Evolutionary conservation across 2,888 invertebrate species (phyloP).

Genomic region (Syritta pipiens): DNA sequence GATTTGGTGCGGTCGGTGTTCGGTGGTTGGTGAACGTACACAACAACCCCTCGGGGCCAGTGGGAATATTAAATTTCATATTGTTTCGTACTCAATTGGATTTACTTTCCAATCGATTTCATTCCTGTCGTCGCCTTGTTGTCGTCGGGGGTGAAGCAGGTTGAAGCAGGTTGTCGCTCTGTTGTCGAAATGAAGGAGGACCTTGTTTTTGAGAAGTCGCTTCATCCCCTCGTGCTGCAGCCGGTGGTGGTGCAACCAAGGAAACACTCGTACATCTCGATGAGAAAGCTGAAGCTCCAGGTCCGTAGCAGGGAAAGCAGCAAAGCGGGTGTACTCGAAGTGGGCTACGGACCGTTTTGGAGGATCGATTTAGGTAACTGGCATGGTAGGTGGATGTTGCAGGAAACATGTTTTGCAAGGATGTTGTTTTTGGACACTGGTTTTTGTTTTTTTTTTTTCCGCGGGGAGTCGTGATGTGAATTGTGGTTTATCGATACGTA

Average conservation of each 20-base stretch:
- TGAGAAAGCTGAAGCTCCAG: constrained; percentile 57
- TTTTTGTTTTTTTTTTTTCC: too few species aligned
- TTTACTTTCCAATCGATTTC: constrained; percentile 56
- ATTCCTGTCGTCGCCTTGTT: constrained; percentile 8
- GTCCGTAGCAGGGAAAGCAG: constrained; percentile 33
- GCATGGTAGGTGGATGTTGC: constrained; percentile 38
- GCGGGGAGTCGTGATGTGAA: background rate
- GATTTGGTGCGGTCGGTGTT: constrained; percentile 38
- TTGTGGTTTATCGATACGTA: background rate
- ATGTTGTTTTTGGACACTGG: background rate
- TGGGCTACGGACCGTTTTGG: constrained; percentile 52
- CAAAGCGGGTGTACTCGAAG: constrained; percentile 11
- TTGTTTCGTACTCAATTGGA: constrained; percentile 53
- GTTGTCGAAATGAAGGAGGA: constrained; percentile 40
- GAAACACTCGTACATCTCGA: constrained; percentile 57
- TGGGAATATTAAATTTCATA: constrained; percentile 49
- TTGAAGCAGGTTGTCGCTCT: background rate
- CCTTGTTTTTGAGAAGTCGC: constrained; percentile 19
- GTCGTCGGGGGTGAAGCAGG: too few species aligned
- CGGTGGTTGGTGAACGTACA: too few species aligned
- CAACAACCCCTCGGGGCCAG: constrained; percentile 19
- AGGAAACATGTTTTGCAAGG: constrained; percentile 4
- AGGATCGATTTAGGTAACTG: constrained; percentile 60
- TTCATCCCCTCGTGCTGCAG: constrained; percentile 10
- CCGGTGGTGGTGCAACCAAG: constrained; percentile 8